Conservation (phyloP, 2,113 vertebrate genomes). For the Pagrus major region DNA sequence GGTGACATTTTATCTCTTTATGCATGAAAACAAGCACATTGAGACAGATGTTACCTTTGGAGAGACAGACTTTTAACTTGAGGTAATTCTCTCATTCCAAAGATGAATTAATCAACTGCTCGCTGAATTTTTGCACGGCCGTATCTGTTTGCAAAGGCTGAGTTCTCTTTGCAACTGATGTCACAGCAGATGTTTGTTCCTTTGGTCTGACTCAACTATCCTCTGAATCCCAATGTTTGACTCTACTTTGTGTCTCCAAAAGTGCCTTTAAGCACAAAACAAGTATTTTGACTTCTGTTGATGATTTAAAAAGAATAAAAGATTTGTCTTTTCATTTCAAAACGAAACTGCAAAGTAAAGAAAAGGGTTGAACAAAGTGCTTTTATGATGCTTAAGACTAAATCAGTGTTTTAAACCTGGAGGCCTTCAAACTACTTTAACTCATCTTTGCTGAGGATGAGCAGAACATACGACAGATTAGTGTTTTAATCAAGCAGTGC, state of each 20-base stretch:
- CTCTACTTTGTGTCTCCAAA: conserved; percentile 64
- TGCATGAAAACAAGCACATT: conserved; percentile 15
- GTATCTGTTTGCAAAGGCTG: conserved; percentile 57
- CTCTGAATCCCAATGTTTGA: conserved; percentile 18
- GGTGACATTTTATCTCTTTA: conserved; percentile 23
- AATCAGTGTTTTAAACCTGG: conserved; percentile 70
- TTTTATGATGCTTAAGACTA: conserved; percentile 64
- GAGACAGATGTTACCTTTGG: not conserved
- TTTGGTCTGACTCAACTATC: conserved; percentile 26
- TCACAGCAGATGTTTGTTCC: conserved; percentile 58
- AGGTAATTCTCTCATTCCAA: conserved; percentile 69
- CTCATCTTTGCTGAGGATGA: conserved; percentile 39
- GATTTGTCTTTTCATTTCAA: conserved; percentile 45
- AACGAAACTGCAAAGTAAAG: conserved; percentile 69
- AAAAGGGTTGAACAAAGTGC: conserved; percentile 65
- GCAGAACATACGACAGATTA: conserved; percentile 44
- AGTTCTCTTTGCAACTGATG: conserved; percentile 59
- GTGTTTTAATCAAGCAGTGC: conserved; percentile 35
- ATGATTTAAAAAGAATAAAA: conserved; percentile 17
- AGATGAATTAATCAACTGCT: conserved; percentile 59
- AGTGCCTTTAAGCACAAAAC: conserved; percentile 84
- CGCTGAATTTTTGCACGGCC: conserved; percentile 40
- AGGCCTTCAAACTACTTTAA: conserved; percentile 71
- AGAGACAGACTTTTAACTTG: conserved; percentile 33
- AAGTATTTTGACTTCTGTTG: conserved; percentile 46